Base-by-base conservation (phyloP, 2,797 vertebrate species). In the Acipenser transmontanus region DNA sequence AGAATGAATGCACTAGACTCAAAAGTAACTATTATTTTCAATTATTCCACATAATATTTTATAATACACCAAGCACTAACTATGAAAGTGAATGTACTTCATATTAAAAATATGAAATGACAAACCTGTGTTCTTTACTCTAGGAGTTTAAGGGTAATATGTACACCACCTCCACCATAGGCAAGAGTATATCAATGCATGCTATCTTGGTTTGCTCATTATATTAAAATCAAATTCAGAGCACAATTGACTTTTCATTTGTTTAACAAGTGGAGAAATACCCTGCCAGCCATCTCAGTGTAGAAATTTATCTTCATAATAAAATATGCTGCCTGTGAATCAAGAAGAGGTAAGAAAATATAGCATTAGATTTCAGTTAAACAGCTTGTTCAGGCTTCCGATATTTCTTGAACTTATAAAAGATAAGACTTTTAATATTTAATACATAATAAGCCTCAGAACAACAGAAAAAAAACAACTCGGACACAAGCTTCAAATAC, bases 241-340 rank as follows among this genome's bases (percentile, higher is more conserved):
- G 82, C 85, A 86, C 90, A 88, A 91, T 89, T 91, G 89, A 90
- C 87, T 89, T 91, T 92, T 90, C 85, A 93, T 93, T 93, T 91
- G 87, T 91, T 90, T 94, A 93, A 92, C 90, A 91, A 91, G 86
- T 90, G 82, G 89, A 91, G 88, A 91, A 91, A 93, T 97, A 98
- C 97, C 96, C 91, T 98, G 94, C 97, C 92, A 89, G 94, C 95
- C 94, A 95, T 98, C 89, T 89, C 88, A 85, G 94, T 87, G 92
- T 97, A 97, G 93, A 95, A 91, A 94, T 98, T 90, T 91, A 95
- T 94, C 95, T 96, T 96, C 95, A 93, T 95, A 92, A 90, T 89
- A 92, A 92, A 94, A 95, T 94, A 94, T 84, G 91, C 92, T 85
- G 84, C 87, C 97, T 99, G 96, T 84, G 89, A 93, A 94, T 87